phyloP scores from a whole-genome alignment of 1,140 invertebrate genomes.

The Bombus terrestris region DNA sequence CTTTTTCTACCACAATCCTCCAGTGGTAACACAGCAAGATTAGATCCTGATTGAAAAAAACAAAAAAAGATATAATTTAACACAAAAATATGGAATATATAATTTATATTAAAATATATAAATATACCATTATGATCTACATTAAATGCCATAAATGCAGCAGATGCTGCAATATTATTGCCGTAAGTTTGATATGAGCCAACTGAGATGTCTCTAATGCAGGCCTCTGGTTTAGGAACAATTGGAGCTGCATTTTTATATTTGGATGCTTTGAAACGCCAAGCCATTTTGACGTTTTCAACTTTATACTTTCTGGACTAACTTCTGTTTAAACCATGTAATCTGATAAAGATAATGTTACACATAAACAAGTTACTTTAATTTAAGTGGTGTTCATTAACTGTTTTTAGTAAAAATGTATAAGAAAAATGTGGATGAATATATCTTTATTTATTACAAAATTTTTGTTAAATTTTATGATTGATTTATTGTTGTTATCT shows the following conservation, averaged over 20 bases:
- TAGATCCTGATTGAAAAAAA: conserved; percentile 85
- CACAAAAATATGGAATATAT: background rate
- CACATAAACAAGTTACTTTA: conserved; percentile 6
- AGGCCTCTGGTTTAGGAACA: conserved; percentile 95
- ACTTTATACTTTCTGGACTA: conserved; percentile 13
- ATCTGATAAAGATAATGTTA: conserved; percentile 68
- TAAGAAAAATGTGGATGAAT: background rate
- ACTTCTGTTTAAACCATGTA: conserved; percentile 77
- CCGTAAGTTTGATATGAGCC: conserved; percentile 96
- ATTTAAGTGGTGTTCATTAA: background rate
- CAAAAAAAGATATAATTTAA: conserved; percentile 15
- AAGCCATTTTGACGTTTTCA: conserved; percentile 88
- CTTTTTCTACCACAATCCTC: conserved; percentile 93
- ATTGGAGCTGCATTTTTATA: conserved; percentile 98
- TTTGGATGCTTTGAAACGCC: conserved; percentile 98
- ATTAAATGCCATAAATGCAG: conserved; percentile 96
- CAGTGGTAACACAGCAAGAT: conserved; percentile 92
- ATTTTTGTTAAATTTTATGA: background rate
- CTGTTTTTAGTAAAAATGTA: background rate
- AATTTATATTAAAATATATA: background rate
- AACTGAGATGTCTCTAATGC: conserved; percentile 94
- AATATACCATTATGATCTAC: conserved; percentile 89
- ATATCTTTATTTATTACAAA: background rate
- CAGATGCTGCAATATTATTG: conserved; percentile 96
- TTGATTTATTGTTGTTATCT: background rate